Percentiles rank a stretch among this genome's conserved stretches.
These are phyloP conservation scores for Vireo griseus DNA, from an alignment of 2,797 vertebrate genomes.

Conservation along the genomic window DNA sequence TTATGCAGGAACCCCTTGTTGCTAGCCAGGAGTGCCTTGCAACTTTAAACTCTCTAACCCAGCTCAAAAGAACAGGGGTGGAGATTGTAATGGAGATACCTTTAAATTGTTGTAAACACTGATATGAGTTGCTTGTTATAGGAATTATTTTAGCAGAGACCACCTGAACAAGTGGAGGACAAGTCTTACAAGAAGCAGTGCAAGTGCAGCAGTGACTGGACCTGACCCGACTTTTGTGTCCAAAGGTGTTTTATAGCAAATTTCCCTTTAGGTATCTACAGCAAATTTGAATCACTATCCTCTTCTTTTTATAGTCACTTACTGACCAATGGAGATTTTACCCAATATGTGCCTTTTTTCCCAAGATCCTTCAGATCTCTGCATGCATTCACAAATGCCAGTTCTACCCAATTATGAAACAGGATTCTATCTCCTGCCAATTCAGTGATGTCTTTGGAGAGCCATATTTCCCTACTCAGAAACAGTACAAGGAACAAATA, in stretches of 20 bases:
- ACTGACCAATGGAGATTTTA: not conserved
- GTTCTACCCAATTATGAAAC: not conserved
- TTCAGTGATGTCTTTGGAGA: conserved; percentile 1
- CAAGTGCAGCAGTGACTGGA: not conserved
- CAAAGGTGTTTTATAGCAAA: not conserved
- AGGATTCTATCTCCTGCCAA: not conserved
- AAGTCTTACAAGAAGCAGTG: not conserved
- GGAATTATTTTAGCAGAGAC: not conserved
- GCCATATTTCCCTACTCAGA: not conserved
- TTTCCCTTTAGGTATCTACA: not conserved
- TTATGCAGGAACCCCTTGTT: not conserved
- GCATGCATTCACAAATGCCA: not conserved
- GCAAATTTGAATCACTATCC: not conserved
- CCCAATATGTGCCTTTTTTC: not conserved
- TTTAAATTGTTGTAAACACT: accelerated
- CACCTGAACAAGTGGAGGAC: not conserved
- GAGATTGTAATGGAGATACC: not conserved
- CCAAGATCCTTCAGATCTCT: not conserved
- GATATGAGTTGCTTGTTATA: not conserved
- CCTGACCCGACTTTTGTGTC: not conserved
- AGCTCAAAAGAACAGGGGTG: not conserved
- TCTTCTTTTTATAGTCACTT: not conserved
- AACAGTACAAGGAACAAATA: not conserved
- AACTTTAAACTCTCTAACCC: not conserved
- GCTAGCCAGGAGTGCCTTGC: too few species aligned